These are phyloP conservation scores for Hirtodrosophila trivittata DNA, from an alignment of 2,888 invertebrate genomes.

Conservation along the genomic window DNA sequence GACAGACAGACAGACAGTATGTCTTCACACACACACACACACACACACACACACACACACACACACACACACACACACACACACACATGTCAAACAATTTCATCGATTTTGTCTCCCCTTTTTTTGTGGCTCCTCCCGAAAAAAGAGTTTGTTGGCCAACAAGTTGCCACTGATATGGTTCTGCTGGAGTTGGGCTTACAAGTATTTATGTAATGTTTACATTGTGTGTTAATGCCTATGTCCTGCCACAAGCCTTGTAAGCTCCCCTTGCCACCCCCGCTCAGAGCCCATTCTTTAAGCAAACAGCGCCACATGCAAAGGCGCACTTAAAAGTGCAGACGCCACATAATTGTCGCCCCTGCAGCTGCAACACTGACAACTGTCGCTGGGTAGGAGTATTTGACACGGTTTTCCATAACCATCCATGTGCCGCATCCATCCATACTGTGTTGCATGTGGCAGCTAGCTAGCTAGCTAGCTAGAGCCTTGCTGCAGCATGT, in stretches of 20 bases:
- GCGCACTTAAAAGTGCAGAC: constrained; percentile 76
- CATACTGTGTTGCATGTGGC: no score
- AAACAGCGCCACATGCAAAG: constrained; percentile 73
- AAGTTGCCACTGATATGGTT: constrained; percentile 45
- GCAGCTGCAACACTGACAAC: constrained; percentile 63
- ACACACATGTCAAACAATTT: constrained; percentile 57
- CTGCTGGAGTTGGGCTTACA: constrained; percentile 28
- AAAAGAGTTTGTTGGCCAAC: constrained; percentile 37
- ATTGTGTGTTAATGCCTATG: constrained; percentile 67
- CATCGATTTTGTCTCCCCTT: constrained; percentile 59
- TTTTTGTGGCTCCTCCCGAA: neutral
- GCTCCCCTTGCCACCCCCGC: neutral
- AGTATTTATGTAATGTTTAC: constrained; percentile 75
- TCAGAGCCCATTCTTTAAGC: constrained; percentile 18
- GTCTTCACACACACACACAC: constrained; percentile 18
- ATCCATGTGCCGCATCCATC: neutral
- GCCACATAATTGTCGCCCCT: constrained; percentile 72
- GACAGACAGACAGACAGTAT: constrained; percentile 12
- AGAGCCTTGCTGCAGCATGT: constrained; percentile 22
- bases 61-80: constrained; percentile 20
- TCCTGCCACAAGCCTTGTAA: constrained; percentile 9
- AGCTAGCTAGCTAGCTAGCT: no score
- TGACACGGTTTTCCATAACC: constrained; percentile 60
- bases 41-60: constrained; percentile 24
- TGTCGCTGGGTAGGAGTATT: constrained; percentile 54